Evolutionary conservation across 2,113 vertebrate genomes (phyloP).

Genomic region (Corythaixoides concolor): DNA sequence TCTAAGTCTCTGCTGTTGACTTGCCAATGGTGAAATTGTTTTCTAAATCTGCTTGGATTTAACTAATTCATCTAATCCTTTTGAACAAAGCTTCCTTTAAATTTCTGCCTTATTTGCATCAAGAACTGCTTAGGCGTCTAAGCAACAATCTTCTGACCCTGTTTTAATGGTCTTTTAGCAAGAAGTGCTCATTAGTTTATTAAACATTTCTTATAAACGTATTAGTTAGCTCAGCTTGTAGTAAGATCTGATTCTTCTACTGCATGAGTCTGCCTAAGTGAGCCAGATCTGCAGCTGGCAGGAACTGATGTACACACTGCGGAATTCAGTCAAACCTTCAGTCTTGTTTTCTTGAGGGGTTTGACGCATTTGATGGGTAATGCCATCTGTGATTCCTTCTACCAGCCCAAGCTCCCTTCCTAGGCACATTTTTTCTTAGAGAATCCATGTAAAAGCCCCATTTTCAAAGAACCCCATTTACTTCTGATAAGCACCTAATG

Average conservation of each 20-base stretch:
- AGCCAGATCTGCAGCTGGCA: not conserved
- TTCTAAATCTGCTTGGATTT: not conserved
- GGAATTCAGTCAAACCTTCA: not conserved
- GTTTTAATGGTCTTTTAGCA: not conserved
- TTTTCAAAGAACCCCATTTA: not conserved
- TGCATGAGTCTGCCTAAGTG: not conserved
- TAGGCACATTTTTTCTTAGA: not conserved
- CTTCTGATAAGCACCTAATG: not conserved
- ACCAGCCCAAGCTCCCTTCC: not conserved
- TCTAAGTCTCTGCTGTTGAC: not conserved
- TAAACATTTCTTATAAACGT: not conserved
- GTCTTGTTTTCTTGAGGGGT: not conserved
- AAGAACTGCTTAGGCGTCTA: not conserved
- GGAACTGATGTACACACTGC: not conserved
- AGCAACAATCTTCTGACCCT: not conserved
- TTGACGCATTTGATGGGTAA: not conserved
- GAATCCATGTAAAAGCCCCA: not conserved
- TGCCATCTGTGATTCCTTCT: not conserved
- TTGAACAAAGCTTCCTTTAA: not conserved
- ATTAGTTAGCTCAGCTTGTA: not conserved
- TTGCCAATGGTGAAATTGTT: not conserved
- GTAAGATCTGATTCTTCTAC: not conserved
- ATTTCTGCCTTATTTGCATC: not conserved
- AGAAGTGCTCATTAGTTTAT: not conserved
- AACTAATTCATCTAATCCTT: not conserved